These are phyloP conservation scores for Phataginus tetradactyla DNA, from an alignment of 2,797 vertebrate species.

Conservation along the genomic window DNA sequence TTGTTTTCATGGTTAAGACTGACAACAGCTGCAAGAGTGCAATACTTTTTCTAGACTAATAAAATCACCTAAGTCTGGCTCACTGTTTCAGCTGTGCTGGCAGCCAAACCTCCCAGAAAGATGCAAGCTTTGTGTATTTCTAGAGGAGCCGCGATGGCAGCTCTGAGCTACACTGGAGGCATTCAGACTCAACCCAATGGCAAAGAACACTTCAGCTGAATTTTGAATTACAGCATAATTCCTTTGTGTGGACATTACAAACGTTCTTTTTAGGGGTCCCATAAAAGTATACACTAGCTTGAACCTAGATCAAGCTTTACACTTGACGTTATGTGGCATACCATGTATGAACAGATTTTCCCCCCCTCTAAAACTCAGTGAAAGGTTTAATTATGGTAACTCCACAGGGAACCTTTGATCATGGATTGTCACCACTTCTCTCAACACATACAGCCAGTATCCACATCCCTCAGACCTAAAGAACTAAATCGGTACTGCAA, in stretches of 20 bases:
- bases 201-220: background rate
- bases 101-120: conserved; percentile 52
- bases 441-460: background rate
- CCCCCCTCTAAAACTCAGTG: conserved; percentile 9
- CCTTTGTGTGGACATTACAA: background rate
- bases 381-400: conserved; percentile 36
- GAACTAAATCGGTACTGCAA: conserved; percentile 11
- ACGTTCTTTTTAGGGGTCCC: conserved; percentile 23
- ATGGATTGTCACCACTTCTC: conserved; percentile 19
- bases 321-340: background rate
- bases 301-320: conserved; percentile 40
- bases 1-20: conserved; percentile 57
- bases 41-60: conserved; percentile 65
- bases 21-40: conserved; percentile 54
- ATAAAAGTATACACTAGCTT: conserved; percentile 15
- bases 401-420: conserved; percentile 59
- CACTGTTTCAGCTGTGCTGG: conserved; percentile 26
- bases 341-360: background rate
- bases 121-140: background rate
- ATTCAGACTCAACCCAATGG: background rate
- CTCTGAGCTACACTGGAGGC: background rate
- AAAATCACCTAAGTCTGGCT: conserved; percentile 61
- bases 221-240: conserved; percentile 21
- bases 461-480: background rate
- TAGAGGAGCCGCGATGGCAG: background rate